Evolutionary conservation across 2,888 invertebrate genomes (phyloP).

Genomic region (Microchrysa polita): DNA sequence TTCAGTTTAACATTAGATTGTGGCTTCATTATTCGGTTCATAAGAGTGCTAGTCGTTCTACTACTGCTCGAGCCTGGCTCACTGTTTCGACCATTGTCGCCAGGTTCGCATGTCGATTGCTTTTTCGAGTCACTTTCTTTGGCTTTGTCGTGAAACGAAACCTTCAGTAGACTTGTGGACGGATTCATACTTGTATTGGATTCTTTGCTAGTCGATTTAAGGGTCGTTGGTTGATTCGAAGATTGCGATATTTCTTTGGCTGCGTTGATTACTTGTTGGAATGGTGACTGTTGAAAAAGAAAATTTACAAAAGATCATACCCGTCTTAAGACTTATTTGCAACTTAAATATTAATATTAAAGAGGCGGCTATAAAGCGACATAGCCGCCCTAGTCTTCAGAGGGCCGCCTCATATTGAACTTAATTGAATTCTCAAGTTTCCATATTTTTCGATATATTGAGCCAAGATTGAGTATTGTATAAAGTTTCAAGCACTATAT

Average conservation of each 20-base stretch:
- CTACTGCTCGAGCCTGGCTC: slow-evolving; percentile 15
- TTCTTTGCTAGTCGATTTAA: background rate
- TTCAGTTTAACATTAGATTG: slow-evolving; percentile 55
- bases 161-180: slow-evolving; percentile 65
- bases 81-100: slow-evolving; percentile 44
- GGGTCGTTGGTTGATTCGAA: slow-evolving; percentile 20
- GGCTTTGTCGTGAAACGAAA: slow-evolving; percentile 72
- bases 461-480: too few relatives aligned
- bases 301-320: too few relatives aligned
- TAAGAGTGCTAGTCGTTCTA: slow-evolving; percentile 43
- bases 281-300: slow-evolving; percentile 12
- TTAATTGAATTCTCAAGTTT: too few relatives aligned
- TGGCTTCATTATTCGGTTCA: slow-evolving; percentile 51
- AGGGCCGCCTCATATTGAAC: too few relatives aligned
- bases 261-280: background rate
- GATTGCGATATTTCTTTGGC: slow-evolving; percentile 35
- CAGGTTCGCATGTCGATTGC: slow-evolving; percentile 36
- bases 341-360: too few relatives aligned
- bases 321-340: too few relatives aligned
- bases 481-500: too few relatives aligned
- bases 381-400: too few relatives aligned
- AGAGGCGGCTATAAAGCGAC: too few relatives aligned
- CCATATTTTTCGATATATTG: too few relatives aligned
- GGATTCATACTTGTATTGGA: slow-evolving; percentile 41
- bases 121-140: slow-evolving; percentile 67